These are phyloP conservation scores for Orestias chungarensis DNA, from an alignment of 2,797 vertebrate species.

Conservation along the genomic window DNA sequence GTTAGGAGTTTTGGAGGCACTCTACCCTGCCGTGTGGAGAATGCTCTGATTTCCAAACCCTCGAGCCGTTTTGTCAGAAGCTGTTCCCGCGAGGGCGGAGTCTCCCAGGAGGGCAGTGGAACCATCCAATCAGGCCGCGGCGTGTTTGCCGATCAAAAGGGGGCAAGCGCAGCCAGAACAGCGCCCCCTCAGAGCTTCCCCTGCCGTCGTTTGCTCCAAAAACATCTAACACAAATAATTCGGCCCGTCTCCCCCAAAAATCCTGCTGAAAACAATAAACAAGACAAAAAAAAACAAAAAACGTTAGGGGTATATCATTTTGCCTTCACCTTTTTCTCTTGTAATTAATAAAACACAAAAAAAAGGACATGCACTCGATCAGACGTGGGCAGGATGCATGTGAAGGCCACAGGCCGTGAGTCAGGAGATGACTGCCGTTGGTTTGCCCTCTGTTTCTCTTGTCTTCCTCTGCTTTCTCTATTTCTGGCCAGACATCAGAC, in stretches of 20 bases:
- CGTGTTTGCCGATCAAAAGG: conserved; percentile 74
- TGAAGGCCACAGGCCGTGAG: conserved; percentile 67
- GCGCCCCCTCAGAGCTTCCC: conserved; percentile 68
- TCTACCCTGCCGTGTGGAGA: conserved; percentile 86
- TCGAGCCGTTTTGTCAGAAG: conserved; percentile 81
- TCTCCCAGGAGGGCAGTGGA: conserved; percentile 78
- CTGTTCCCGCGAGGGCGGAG: conserved; percentile 77
- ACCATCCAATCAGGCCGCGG: conserved; percentile 73
- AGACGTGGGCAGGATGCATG: conserved; percentile 53
- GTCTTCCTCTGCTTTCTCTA: conserved; percentile 37
- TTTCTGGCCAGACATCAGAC: conserved; percentile 77
- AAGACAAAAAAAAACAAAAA: conserved; percentile 44
- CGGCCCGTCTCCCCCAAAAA: conserved; percentile 51
- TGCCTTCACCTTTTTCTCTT: conserved; percentile 38
- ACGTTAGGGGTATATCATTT: conserved; percentile 68
- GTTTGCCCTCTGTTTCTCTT: conserved; percentile 24
- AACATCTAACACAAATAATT: conserved; percentile 75
- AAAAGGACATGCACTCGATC: conserved; percentile 50
- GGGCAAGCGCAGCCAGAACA: conserved; percentile 73
- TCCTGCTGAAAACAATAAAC: conserved; percentile 45
- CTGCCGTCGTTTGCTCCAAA: conserved; percentile 64
- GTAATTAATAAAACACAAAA: conserved; percentile 54
- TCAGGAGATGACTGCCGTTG: conserved; percentile 61
- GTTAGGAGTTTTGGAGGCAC: conserved; percentile 80
- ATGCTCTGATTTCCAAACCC: conserved; percentile 82